A percentile compares a stretch with the other conserved stretches of the same genome.
Conservation (phyloP, 2,888 invertebrate species). For the Syrphus vitripennis region DNA sequence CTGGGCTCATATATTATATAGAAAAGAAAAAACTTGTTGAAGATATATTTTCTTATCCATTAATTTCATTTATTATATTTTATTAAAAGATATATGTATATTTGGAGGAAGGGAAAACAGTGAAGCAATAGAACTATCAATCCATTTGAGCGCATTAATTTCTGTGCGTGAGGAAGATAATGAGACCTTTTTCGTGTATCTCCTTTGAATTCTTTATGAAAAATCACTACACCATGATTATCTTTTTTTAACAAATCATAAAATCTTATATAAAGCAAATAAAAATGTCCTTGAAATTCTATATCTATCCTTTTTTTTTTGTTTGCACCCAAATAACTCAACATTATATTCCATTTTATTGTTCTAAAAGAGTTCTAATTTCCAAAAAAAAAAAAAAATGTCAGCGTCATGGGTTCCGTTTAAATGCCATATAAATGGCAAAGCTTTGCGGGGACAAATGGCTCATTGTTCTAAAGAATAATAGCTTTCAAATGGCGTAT, state of each 20-base stretch:
- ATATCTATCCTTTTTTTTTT: not conserved
- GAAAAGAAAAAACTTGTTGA: not conserved
- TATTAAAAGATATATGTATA: too few relatives aligned
- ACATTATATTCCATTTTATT: constrained; percentile 47
- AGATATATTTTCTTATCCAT: not conserved
- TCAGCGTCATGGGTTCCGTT: constrained; percentile 63
- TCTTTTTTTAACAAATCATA: not conserved
- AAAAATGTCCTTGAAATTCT: constrained; percentile 14
- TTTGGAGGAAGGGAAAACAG: too few relatives aligned
- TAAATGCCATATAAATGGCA: constrained; percentile 68
- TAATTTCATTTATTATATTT: not conserved
- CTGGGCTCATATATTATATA: not conserved
- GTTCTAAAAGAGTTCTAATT: constrained; percentile 55
- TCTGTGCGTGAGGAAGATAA: too few relatives aligned
- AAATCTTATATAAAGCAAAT: not conserved
- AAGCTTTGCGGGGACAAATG: constrained; percentile 68
- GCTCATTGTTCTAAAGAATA: constrained; percentile 68
- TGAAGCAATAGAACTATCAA: too few relatives aligned
- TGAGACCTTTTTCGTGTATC: not conserved
- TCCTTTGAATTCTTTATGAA: not conserved
- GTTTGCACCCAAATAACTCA: constrained; percentile 44
- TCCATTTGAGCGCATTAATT: too few relatives aligned
- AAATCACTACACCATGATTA: not conserved
- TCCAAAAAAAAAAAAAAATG: constrained; percentile 62
- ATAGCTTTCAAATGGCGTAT: constrained; percentile 67